Base-by-base conservation (phyloP, 2,888 invertebrate species). In the Pocota personata region DNA sequence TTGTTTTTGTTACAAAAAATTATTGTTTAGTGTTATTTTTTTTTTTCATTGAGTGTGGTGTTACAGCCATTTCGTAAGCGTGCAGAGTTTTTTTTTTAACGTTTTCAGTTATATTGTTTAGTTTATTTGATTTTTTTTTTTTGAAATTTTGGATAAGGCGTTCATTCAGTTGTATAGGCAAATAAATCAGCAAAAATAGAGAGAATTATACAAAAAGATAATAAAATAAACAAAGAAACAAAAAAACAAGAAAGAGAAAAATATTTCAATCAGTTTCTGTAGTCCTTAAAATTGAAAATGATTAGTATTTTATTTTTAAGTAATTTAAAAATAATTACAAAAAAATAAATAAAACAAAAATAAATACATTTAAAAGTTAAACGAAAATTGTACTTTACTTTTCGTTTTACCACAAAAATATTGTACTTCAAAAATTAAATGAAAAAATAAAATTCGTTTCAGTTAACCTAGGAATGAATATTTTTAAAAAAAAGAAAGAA, bases 41-140 rank as follows among this genome's bases (percentile, higher is more conserved):
- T 50, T 76, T 37, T 52, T 66, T 71, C 43, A 21, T 75, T 27
- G 37, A 73, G 60, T 82, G 78, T 71, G 71, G 88, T 86, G 75
- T 83, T 78, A 83, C 82, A 87, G 87, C 86, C 87, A 83, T 86
- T 79, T 82, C 57, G 71, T 64, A 79, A 86, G 88, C 84, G 84
- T 86, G 79, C 82, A 77, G 55, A 43, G 66, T 43, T 69, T 66
- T 52, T 77, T 71, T 12, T 75, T 27, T 14, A 24, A 66, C 57
- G 19, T 3, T 76, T 82, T 82, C 32, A 52, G 58, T 58, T 64
- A 52, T 27, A 27, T 55, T 72, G 35, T 77, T 77, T 40, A 35
- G 46, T 82, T 69, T n/a, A n/a, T n/a, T n/a, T n/a, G n/a, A n/a
- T n/a, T n/a, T n/a, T n/a, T n/a, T n/a, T 50, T 50, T 57, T 50